Evolutionary conservation across 2,888 invertebrate genomes (phyloP), one percentile per base, ranked within the genome.

Genomic region (Neuroscelio doddi): DNA sequence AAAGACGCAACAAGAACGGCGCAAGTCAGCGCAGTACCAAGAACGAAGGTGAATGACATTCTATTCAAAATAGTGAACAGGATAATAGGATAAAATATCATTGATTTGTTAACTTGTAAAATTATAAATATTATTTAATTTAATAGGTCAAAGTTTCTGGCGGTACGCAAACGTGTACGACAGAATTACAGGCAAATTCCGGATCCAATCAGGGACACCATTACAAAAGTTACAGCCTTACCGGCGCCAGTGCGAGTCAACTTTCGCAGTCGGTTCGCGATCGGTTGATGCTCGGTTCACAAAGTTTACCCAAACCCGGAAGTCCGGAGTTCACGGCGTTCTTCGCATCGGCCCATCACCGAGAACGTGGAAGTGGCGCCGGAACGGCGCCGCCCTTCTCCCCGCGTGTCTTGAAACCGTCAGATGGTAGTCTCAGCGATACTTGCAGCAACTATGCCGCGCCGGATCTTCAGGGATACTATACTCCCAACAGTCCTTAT

Each of bases 211-310:
- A 81, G 58, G 92, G 90, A 57, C 90, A 91, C 52, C 93, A 93
- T 70, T 93, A 92, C 76, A 94, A 95, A 81, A 94, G 94, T 51
- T 93, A 92, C 85, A 94, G 94, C 1, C 85, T 95, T 72, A 94
- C 93, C 2, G 94, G 94, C 12, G 92, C 94, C 17, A 91, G 93
- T 9, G 95, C 95, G 3, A 92, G 92, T 47, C 95, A 95, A 82
- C 86, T 95, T 41, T 95, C 95, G 12, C 94, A 94, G 70, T 94
- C 93, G 39, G 94, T 95, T 1, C 86, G 95, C 5, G 95, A 95
- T 81, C 87, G 95, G 47, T 87, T 95, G 44, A 89, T 92, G 85
- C 90, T 93, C 61, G 94, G 94, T n/a, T 93, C 94, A 0, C 94
- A 94, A 81, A 94, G 93, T 74, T 85, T 94, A 62, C 94, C 94